Evolutionary conservation across 2,888 invertebrate genomes (phyloP).

Genomic region (Chymomyza fuscimana): DNA sequence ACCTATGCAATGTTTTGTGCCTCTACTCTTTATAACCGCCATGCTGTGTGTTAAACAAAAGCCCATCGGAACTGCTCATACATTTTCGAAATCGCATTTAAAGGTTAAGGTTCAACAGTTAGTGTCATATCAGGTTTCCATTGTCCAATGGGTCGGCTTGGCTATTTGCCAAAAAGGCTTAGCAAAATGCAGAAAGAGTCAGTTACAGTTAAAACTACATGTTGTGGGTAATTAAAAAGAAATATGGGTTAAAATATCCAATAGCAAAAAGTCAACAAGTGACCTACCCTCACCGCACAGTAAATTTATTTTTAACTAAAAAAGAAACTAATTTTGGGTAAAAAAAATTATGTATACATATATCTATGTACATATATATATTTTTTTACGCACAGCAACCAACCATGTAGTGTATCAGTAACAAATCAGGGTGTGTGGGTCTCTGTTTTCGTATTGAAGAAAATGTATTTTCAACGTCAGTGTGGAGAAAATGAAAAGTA

Average conservation of each 20-base stretch:
- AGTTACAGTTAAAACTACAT: neutral
- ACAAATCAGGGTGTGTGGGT: conserved; percentile 23
- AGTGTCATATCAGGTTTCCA: conserved; percentile 53
- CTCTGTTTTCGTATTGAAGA: conserved; percentile 30
- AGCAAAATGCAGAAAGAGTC: conserved; percentile 23
- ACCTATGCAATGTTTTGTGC: neutral
- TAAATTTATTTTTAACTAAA: neutral
- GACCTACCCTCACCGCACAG: neutral
- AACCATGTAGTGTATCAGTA: conserved; percentile 26
- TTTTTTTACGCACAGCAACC: too few relatives aligned
- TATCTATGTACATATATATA: too few relatives aligned
- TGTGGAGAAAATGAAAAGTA: conserved; percentile 32
- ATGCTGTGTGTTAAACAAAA: conserved; percentile 20
- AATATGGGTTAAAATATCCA: conserved; percentile 40
- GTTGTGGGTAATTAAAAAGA: conserved; percentile 45
- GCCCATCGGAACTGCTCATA: conserved; percentile 69
- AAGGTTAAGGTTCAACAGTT: conserved; percentile 70
- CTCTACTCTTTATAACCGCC: neutral
- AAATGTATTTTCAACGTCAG: conserved; percentile 37
- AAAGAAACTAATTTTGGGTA: neutral
- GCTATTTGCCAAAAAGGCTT: conserved; percentile 52
- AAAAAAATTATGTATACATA: neutral
- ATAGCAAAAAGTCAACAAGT: neutral
- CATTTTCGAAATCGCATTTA: conserved; percentile 72
- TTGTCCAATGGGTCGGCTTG: conserved; percentile 11